These are phyloP conservation scores for Drosophila meridionalis DNA, from an alignment of 2,888 invertebrate species.

Conservation along the genomic window DNA sequence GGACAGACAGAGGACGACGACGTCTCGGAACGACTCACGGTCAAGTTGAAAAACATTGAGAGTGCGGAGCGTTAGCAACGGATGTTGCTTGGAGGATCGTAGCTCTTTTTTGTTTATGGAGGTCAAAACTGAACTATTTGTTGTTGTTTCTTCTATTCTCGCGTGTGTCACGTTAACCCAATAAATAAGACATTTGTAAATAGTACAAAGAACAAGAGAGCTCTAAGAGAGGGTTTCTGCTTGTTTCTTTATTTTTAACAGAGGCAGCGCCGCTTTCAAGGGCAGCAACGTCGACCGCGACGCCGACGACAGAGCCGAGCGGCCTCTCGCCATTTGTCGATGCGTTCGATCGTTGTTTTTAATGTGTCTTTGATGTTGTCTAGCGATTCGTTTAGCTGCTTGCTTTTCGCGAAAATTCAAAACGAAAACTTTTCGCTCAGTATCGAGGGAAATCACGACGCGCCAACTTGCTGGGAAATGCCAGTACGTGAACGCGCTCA, in stretches of 20 bases:
- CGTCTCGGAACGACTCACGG: conserved; percentile 62
- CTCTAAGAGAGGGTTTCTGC: conserved; percentile 30
- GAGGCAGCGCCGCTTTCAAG: conserved; percentile 59
- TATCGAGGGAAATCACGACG: conserved; percentile 76
- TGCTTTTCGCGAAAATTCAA: conserved; percentile 57
- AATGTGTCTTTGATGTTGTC: conserved; percentile 74
- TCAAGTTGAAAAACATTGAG: conserved; percentile 80
- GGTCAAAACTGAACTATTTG: conserved; percentile 35
- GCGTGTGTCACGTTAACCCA: conserved; percentile 79
- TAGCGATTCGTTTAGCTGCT: conserved; percentile 40
- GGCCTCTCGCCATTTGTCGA: conserved; percentile 56
- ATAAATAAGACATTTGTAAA: conserved; percentile 64
- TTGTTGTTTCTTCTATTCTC: neutral
- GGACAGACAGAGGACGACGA: conserved; percentile 45
- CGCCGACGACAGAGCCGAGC: conserved; percentile 45
- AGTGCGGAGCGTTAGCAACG: conserved; percentile 51
- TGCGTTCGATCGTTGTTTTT: conserved; percentile 62
- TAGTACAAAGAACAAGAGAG: conserved; percentile 20
- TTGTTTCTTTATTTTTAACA: conserved; percentile 41
- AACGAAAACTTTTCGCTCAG: conserved; percentile 71
- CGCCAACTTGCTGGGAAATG: conserved; percentile 73
- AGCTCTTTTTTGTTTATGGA: conserved; percentile 53
- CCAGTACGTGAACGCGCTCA: conserved; percentile 56
- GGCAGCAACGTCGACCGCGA: conserved; percentile 45
- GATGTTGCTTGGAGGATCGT: conserved; percentile 37